Evolutionary conservation across 2,797 vertebrate genomes (phyloP), one percentile per base, ranked within the genome.

Genomic region (Ctenopoma kingsleyae): DNA sequence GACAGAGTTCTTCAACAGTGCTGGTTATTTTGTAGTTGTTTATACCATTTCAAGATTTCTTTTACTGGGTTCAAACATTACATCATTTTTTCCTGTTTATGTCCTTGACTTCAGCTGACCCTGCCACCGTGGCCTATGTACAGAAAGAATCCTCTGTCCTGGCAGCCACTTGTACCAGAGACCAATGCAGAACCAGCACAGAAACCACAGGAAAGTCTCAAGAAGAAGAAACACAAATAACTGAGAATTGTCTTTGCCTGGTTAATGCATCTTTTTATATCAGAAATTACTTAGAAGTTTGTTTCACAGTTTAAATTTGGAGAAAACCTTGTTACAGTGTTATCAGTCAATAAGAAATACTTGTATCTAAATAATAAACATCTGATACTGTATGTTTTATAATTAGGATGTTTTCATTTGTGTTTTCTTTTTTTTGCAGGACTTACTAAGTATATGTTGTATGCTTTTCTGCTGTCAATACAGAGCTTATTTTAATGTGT

Each of bases 81-180:
- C 9, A 8, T 35, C 0, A 46, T 40, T 47, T 35, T 15, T 30
- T 54, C 13, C 4, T 66, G 4, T 60, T 17, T 71, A 10, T 40
- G 1, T 46, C 25, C 70, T 55, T 44, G 23, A 2, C 36, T 80
- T 41, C 80, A 99, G 98, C 89, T 99, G 78, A 99, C 98, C 0
- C 95, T 99, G 58, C 98, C 98, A 23, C 98, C 98, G 0, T 99
- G 98, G 98, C 97, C 97, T 0, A 97, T 99, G 94, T 99, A 96
- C 91, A 96, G 97, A 74, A 92, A 79, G 83, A 95, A 95, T 66
- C 97, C 97, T 59, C 92, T 99, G 49, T 93, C 94, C 60, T 99
- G 98, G 98, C 95, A 99, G 81, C 96, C 97, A 1, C 86, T 84
- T 27, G 17, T 97, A 58, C 95, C 97, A 22, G 95, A 93, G 0